These are phyloP conservation scores for Rhizoglyphus robini DNA, from an alignment of 1,140 invertebrate genomes.

Conservation along the genomic window DNA sequence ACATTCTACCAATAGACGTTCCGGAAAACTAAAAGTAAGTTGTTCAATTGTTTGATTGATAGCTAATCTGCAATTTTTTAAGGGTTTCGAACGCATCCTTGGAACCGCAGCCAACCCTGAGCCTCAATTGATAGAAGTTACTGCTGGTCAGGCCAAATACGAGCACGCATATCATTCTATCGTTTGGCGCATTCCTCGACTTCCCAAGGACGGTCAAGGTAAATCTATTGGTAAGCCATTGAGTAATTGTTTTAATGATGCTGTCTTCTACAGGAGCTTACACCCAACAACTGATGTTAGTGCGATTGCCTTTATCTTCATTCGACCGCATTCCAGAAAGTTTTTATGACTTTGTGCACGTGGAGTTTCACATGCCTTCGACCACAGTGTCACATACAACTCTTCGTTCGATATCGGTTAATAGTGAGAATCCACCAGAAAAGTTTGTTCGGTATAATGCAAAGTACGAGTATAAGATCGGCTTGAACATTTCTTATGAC, in stretches of 20 bases:
- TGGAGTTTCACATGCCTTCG: conserved; percentile 97
- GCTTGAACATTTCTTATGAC: conserved; percentile 25
- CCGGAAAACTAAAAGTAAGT: conserved; percentile 45
- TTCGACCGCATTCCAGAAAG: conserved; percentile 93
- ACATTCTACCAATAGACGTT: conserved; percentile 77
- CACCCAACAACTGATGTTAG: conserved; percentile 83
- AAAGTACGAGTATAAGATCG: conserved; percentile 74
- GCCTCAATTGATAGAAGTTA: conserved; percentile 88
- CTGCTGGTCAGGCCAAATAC: conserved; percentile 95
- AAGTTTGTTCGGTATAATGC: conserved; percentile 95
- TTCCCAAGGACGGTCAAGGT: conserved; percentile 96
- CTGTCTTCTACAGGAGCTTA: conserved; percentile 60
- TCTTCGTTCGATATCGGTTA: conserved; percentile 80
- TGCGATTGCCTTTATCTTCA: conserved; percentile 80
- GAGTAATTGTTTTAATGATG: neutral
- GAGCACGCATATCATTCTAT: conserved; percentile 94
- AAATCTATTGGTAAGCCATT: conserved; percentile 10
- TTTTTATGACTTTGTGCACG: conserved; percentile 68
- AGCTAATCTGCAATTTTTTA: conserved; percentile 33
- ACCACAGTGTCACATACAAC: conserved; percentile 94
- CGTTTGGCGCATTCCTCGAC: conserved; percentile 89
- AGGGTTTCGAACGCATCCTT: conserved; percentile 80
- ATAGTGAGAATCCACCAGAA: conserved; percentile 84
- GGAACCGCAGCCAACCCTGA: conserved; percentile 71
- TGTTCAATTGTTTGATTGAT: neutral